These are phyloP conservation scores for Bubalus kerabau DNA, from an alignment of 2,113 vertebrate genomes.

Conservation along the genomic window DNA sequence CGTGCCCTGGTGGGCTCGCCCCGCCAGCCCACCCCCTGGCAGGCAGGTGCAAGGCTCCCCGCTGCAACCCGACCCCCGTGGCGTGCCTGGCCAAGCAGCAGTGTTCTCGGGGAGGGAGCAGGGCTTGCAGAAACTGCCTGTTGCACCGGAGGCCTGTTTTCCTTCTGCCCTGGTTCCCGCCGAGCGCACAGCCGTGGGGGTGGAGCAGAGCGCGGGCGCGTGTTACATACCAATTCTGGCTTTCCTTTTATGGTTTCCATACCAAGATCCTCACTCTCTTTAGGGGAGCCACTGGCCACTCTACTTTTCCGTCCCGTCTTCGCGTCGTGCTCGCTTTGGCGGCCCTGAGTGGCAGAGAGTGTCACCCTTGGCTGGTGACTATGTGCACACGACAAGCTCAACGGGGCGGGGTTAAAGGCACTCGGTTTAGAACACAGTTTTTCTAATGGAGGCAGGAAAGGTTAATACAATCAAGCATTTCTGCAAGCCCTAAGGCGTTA, in stretches of 20 bases:
- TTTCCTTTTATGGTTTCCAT: slow-evolving; percentile 73
- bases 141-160: neutral
- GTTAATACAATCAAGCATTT: slow-evolving; percentile 50
- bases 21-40: neutral
- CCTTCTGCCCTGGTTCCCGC: neutral
- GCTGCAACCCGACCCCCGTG: neutral
- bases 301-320: slow-evolving; percentile 69
- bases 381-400: slow-evolving; percentile 37
- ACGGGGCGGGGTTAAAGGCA: neutral
- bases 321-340: slow-evolving; percentile 54
- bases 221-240: slow-evolving; percentile 53
- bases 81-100: neutral
- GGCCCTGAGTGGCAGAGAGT: slow-evolving; percentile 68
- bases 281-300: slow-evolving; percentile 64
- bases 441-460: slow-evolving; percentile 9
- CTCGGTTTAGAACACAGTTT: slow-evolving; percentile 45
- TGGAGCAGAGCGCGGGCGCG: neutral
- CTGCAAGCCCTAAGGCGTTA: slow-evolving; percentile 62
- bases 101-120: neutral
- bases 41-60: neutral
- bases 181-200: neutral
- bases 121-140: slow-evolving; percentile 67
- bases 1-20: rapidly evolving
- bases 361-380: slow-evolving; percentile 64
- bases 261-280: slow-evolving; percentile 74